These are phyloP conservation scores for Limulus polyphemus DNA, from an alignment of 2,888 invertebrate genomes.

Conservation along the genomic window DNA sequence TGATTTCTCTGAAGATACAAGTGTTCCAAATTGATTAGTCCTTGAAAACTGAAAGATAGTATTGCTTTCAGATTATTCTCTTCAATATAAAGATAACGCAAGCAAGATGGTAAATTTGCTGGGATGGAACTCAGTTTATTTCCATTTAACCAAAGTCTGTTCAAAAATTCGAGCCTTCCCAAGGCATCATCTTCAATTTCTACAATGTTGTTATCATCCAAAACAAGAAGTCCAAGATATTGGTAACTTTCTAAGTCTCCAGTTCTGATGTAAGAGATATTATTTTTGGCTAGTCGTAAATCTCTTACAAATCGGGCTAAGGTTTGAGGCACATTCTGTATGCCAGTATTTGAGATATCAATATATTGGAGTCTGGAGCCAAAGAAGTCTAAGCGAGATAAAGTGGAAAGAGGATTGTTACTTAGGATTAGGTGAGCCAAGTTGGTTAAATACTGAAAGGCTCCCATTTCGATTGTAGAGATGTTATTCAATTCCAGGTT, in stretches of 20 bases:
- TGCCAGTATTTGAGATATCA: slow-evolving; percentile 67
- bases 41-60: slow-evolving; percentile 51
- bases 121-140: slow-evolving; percentile 60
- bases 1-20: slow-evolving; percentile 62
- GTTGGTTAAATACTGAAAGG: slow-evolving; percentile 48
- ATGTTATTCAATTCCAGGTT: slow-evolving; percentile 30
- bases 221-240: slow-evolving; percentile 61
- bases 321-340: slow-evolving; percentile 70
- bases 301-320: slow-evolving; percentile 66
- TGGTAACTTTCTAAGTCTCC: slow-evolving; percentile 83
- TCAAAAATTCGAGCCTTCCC: slow-evolving; percentile 64
- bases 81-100: slow-evolving; percentile 61
- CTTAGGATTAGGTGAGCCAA: slow-evolving; percentile 57
- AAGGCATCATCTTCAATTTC: slow-evolving; percentile 74
- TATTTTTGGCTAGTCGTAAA: slow-evolving; percentile 63
- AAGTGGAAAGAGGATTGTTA: slow-evolving; percentile 50
- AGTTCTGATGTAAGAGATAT: slow-evolving; percentile 55
- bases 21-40: slow-evolving; percentile 55
- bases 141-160: slow-evolving; percentile 63
- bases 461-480: slow-evolving; percentile 39
- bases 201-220: slow-evolving; percentile 61
- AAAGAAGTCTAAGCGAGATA: slow-evolving; percentile 42
- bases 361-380: slow-evolving; percentile 58
- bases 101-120: slow-evolving; percentile 59
- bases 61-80: slow-evolving; percentile 53